A percentile compares a stretch with the other conserved stretches of the same genome.
These are phyloP conservation scores for Sclerodermus sp. DNA, from an alignment of 2,888 invertebrate genomes.

Conservation along the genomic window DNA sequence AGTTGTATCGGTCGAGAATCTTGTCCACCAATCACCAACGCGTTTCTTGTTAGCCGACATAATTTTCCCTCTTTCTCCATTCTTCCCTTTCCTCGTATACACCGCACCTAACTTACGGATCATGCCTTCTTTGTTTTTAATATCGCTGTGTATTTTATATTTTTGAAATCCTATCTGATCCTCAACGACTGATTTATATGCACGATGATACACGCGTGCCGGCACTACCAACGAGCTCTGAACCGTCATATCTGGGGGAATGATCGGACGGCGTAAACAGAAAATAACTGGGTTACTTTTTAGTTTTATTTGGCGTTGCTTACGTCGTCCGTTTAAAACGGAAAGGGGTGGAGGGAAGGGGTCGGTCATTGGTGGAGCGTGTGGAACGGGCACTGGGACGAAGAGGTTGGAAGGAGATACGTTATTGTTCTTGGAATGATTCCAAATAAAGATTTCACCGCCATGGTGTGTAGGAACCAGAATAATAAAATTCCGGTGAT, in stretches of 20 bases:
- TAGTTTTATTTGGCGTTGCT: conserved; percentile 50
- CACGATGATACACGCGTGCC: conserved; percentile 57
- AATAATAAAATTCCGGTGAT: conserved; percentile 53
- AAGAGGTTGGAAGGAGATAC: conserved; percentile 31
- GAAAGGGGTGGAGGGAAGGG: conserved; percentile 11
- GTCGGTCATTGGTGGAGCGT: conserved; percentile 16
- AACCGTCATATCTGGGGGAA: conserved; percentile 50
- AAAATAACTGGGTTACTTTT: conserved; percentile 58
- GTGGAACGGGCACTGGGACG: neutral
- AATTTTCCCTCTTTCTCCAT: conserved; percentile 12
- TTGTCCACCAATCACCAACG: conserved; percentile 30
- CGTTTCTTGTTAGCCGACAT: conserved; percentile 6
- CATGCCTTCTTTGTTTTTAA: conserved; percentile 37
- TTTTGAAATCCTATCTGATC: conserved; percentile 56
- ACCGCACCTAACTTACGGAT: conserved; percentile 14
- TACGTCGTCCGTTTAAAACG: conserved; percentile 15
- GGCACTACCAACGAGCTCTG: conserved; percentile 51
- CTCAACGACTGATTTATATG: conserved; percentile 55
- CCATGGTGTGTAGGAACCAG: conserved; percentile 47
- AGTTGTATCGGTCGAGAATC: conserved; percentile 29
- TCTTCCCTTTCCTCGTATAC: conserved; percentile 5
- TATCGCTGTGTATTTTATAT: conserved; percentile 54
- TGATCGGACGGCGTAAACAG: conserved; percentile 49
- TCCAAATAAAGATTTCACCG: conserved; percentile 57
- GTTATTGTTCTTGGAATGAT: conserved; percentile 59